Conservation (phyloP, 2,888 invertebrate species). For the Erannis defoliaria region DNA sequence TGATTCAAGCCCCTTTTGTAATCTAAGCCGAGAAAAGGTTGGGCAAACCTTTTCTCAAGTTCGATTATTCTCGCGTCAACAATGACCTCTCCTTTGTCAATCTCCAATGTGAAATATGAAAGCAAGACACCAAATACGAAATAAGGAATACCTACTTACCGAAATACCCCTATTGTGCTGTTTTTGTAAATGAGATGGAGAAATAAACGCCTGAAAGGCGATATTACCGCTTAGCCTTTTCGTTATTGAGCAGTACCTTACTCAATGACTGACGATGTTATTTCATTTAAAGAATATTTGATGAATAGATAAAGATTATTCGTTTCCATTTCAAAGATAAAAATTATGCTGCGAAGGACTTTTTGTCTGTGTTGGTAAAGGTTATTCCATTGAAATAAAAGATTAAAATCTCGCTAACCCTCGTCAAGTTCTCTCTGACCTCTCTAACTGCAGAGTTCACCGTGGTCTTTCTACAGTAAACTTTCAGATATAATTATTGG, state of each 20-base stretch:
- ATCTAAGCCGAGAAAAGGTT: constrained; percentile 40
- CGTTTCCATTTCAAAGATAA: constrained; percentile 18
- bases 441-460: constrained; percentile 40
- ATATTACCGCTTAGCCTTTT: constrained; percentile 23
- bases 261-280: constrained; percentile 18
- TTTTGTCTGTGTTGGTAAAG: constrained; percentile 30
- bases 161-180: constrained; percentile 27
- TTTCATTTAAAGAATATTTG: constrained; percentile 16
- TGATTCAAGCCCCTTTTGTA: constrained; percentile 36
- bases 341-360: constrained; percentile 25
- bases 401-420: constrained; percentile 62
- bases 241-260: constrained; percentile 12
- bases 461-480: constrained; percentile 52
- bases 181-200: constrained; percentile 42
- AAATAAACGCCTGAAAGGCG: constrained; percentile 41
- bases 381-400: constrained; percentile 54
- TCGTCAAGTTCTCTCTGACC: constrained; percentile 61
- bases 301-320: constrained; percentile 19
- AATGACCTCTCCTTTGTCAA: constrained; percentile 48
- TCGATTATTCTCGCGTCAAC: constrained; percentile 53
- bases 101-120: constrained; percentile 46
- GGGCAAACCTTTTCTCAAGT: constrained; percentile 46
- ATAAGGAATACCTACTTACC: constrained; percentile 23
- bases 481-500: constrained; percentile 57
- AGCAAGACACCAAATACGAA: constrained; percentile 38